Base-by-base conservation (phyloP, 92 coral and sea anemone genomes). In the Anthopleura xanthogrammica region DNA sequence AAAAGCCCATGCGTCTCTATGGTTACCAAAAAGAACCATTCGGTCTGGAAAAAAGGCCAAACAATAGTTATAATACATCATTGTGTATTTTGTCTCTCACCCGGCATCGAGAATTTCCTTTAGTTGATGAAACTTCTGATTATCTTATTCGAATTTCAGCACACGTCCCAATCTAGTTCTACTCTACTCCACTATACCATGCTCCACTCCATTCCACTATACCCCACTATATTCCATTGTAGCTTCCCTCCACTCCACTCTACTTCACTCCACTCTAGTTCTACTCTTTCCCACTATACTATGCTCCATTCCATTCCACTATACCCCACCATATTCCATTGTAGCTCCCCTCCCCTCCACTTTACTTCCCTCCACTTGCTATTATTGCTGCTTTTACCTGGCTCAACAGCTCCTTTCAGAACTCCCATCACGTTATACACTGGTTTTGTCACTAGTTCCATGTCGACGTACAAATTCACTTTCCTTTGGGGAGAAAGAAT, bases 1-100 rank as follows among this genome's bases (percentile, higher is more conserved):
- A 80, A 92, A 94, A 10, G 76, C 84, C 94, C 94, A 92, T 1
- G 91, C 95, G 74, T 95, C 98, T 81, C 98, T 93, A 76, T 95
- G 97, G 86, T 93, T 95, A 68, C 98, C 98, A 24, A 95, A 80
- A 87, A 95, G 41, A 66, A 95, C 97, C 85, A 93, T 81, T 5
- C 97, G 93, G 75, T 93, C 97, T 93, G 86, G 11, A 62, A 64
- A 73, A 36, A 36, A 36, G 72, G 12, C 20, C 72, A 64, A 64
- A 64, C 5, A 29, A 29, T 29, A 29, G 36, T 29, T 29, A 1
- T 29, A 29, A 29, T 29, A 29, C 36, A 29, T 29, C 36, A 29
- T 29, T 29, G 36, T 29, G 36, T 29, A 29, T 29, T 1, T 29
- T 29, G 36, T 29, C 36, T 29, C 36, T 29, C 36, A 29, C 0